Conservation (phyloP, 2,888 invertebrate species). For the Cecidostiba fungosa region DNA sequence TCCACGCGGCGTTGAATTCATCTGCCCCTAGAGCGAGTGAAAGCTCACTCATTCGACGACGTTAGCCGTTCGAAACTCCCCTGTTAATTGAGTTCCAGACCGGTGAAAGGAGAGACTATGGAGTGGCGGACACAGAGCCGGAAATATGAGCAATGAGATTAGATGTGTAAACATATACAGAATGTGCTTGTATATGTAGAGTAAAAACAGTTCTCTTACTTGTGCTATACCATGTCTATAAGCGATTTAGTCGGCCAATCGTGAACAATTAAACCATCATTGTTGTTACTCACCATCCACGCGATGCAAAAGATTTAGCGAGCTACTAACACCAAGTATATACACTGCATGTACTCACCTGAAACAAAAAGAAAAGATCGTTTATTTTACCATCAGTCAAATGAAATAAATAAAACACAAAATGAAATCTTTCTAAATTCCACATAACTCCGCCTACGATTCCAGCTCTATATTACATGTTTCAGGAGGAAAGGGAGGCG, state of each 20-base stretch:
- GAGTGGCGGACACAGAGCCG: not conserved
- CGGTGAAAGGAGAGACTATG: constrained; percentile 40
- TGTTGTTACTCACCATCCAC: not conserved
- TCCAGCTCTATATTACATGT: not conserved
- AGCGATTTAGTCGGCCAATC: too few relatives aligned
- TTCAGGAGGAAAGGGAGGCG: not conserved
- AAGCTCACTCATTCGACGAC: constrained; percentile 37
- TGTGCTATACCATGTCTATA: too few relatives aligned
- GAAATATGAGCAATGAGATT: not conserved
- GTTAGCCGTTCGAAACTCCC: constrained; percentile 43
- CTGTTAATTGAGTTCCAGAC: constrained; percentile 56
- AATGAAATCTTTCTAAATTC: not conserved
- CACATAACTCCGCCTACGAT: not conserved
- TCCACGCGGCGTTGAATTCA: constrained; percentile 35
- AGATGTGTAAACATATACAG: not conserved
- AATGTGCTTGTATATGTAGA: too few relatives aligned
- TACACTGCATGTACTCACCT: constrained; percentile 28
- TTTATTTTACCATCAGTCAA: not conserved
- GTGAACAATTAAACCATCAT: not conserved
- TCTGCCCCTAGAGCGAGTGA: constrained; percentile 25
- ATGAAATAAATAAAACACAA: not conserved
- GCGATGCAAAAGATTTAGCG: not conserved
- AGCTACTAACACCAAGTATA: too few relatives aligned
- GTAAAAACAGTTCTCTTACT: too few relatives aligned
- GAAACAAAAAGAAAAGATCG: constrained; percentile 23